These are phyloP conservation scores for Holacanthella duospinosa DNA, from an alignment of 2,888 invertebrate species.

Conservation along the genomic window DNA sequence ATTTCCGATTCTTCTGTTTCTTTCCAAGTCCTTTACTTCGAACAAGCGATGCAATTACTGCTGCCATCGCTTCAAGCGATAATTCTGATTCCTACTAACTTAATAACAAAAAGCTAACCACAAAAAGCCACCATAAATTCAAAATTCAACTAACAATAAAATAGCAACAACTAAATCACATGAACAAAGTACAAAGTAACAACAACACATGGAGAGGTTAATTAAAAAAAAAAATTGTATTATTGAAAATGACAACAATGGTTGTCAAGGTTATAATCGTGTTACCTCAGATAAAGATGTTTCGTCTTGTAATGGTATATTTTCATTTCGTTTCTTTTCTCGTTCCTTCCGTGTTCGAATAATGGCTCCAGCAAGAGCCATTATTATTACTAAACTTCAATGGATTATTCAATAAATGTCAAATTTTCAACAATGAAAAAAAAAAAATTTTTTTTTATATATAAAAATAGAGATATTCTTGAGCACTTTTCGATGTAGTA, in stretches of 20 bases:
- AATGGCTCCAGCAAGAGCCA: background rate
- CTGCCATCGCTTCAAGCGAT: too few relatives aligned
- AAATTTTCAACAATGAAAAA: background rate
- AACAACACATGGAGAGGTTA: too few relatives aligned
- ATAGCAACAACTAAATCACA: background rate
- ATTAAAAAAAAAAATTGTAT: background rate
- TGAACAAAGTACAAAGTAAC: background rate
- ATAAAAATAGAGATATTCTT: too few relatives aligned
- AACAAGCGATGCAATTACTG: background rate
- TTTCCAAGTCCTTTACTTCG: background rate
- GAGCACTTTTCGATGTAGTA: too few relatives aligned
- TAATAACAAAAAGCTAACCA: background rate
- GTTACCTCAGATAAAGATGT: too few relatives aligned
- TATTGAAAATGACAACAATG: background rate
- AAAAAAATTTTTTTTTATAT: background rate
- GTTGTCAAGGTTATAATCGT: background rate
- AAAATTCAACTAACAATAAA: background rate
- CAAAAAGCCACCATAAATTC: background rate
- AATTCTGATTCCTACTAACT: background rate
- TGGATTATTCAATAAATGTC: background rate
- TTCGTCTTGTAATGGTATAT: constrained; percentile 1
- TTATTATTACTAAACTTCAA: background rate
- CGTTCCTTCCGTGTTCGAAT: constrained; percentile 8
- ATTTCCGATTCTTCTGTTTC: background rate
- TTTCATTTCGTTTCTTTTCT: constrained; percentile 3